Evolutionary conservation across 2,888 invertebrate species (phyloP), one percentile per base, ranked within the genome.

Genomic region (Mimas tiliae): DNA sequence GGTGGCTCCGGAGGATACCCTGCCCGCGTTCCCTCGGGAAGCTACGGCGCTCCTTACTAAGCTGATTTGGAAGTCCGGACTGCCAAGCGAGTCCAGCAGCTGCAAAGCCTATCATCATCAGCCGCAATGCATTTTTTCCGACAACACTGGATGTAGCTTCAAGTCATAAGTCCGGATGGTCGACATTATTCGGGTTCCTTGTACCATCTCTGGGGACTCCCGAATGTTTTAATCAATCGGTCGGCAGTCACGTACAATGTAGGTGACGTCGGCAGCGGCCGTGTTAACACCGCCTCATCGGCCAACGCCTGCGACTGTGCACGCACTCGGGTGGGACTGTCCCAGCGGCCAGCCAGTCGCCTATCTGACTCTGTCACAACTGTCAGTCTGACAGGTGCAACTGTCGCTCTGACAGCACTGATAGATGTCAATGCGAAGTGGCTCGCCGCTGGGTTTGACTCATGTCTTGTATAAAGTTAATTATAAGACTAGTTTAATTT

Each of bases 41-140:
- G 95, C 91, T 97, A 96, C 90, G 96, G 96, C 83, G 95, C 94
- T 72, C 95, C 95, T 67, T 95, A 87, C 93, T 95, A 95, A 78
- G 69, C 67, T 65, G 72, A 50, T 66, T 62, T 68, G 70, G 21
- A 63, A 63, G 70, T 74, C 78, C 76, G 75, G 70, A 74, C 79
- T 71, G n/a, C 70, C 65, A 68, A 74, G 67, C 65, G 69, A 62
- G 69, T 70, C 67, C 72, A 70, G 47, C 48, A 55, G n/a, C 19
- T 53, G n/a, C 16, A 52, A 51, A 42, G 21, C 69, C 63, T 65
- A 38, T 50, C 38, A 70, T 19, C 16, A 42, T 42, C 58, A 65
- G 71, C 74, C 73, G 65, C 69, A 64, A 66, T 70, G 72, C 27
- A 27, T 72, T 73, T 73, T 9, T 47, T 48, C 14, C 47, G n/a